phyloP scores from a whole-genome alignment of 2,888 invertebrate species.

The Tubiluchus corallicola region DNA sequence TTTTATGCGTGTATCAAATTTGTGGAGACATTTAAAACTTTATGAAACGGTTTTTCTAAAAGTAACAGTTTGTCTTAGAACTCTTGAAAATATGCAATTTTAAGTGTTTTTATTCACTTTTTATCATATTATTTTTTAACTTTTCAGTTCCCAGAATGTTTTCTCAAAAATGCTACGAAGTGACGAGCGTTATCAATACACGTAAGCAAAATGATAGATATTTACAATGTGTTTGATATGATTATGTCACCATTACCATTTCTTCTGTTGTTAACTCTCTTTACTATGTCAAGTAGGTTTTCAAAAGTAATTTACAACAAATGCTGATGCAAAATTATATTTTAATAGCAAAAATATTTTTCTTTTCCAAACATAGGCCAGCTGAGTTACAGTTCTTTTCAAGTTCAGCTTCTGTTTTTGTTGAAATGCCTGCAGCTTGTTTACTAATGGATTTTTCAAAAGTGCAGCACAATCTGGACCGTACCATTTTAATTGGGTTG shows the following conservation, averaged over 20 bases:
- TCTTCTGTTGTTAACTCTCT: no score
- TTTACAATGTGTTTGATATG: no score
- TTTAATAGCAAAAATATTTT: no score
- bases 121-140: constrained; percentile 14
- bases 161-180: constrained; percentile 57
- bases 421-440: constrained; percentile 49
- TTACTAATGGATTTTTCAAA: constrained; percentile 42
- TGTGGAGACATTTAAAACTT: neutral
- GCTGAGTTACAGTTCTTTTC: constrained; percentile 61
- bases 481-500: constrained; percentile 37
- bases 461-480: constrained; percentile 31
- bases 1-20: neutral
- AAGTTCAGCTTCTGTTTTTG: constrained; percentile 48
- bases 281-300: no score
- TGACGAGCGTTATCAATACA: constrained; percentile 50
- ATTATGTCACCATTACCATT: no score
- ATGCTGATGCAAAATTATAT: no score
- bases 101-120: constrained; percentile 8
- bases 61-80: constrained; percentile 13
- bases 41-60: neutral
- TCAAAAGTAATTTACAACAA: no score
- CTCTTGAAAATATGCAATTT: constrained; percentile 5
- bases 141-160: constrained; percentile 49
- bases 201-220: no score
- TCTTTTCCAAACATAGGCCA: no score